These are phyloP conservation scores for Ptychochromis oligacanthus DNA, from an alignment of 2,113 vertebrate genomes.

Conservation along the genomic window DNA sequence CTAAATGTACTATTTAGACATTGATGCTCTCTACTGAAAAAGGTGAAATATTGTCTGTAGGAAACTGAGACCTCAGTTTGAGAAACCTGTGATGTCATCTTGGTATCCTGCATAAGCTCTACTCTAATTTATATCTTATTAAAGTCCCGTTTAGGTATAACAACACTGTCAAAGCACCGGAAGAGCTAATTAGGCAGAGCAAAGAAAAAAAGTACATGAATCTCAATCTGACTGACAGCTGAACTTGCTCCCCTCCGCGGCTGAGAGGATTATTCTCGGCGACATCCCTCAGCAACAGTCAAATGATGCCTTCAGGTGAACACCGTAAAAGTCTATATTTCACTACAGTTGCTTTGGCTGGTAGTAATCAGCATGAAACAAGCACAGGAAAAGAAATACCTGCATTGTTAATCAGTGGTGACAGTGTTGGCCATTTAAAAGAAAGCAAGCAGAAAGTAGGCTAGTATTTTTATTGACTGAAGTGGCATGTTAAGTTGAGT, in stretches of 20 bases:
- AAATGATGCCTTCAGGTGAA: conserved; percentile 65
- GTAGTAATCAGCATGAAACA: not conserved
- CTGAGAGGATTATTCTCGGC: conserved; percentile 57
- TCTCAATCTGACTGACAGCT: conserved; percentile 44
- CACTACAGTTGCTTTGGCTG: too few relatives aligned
- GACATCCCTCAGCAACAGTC: conserved; percentile 81
- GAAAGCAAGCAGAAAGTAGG: not conserved
- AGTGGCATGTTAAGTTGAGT: not conserved
- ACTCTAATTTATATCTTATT: not conserved
- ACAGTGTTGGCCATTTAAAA: not conserved
- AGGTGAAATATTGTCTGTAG: not conserved
- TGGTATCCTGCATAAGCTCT: not conserved
- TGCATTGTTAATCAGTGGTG: too few relatives aligned
- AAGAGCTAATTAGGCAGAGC: conserved; percentile 39
- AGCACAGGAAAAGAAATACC: not conserved
- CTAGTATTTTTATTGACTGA: not conserved
- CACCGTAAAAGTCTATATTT: not conserved
- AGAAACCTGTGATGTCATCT: not conserved
- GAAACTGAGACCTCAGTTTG: not conserved
- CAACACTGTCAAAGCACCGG: not conserved
- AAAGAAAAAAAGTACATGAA: conserved; percentile 30
- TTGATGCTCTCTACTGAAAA: not conserved
- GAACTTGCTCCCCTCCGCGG: conserved; percentile 15
- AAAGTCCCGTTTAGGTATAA: not conserved
- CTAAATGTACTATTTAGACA: not conserved